phyloP scores from a whole-genome alignment of 2,888 invertebrate species.

The Parochlus steinenii region DNA sequence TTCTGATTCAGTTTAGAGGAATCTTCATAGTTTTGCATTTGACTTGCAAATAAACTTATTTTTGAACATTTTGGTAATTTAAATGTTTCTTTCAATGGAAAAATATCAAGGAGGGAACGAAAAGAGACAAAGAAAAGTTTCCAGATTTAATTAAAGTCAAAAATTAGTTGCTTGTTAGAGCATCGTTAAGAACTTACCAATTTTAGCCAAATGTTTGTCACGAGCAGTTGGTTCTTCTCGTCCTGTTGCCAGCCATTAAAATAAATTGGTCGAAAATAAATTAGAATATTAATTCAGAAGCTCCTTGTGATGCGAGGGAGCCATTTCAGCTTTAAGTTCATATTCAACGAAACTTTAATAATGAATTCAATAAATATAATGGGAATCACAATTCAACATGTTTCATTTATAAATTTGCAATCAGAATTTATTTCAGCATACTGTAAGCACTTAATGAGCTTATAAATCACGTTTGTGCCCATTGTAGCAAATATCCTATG shows the following conservation, averaged over 20 bases:
- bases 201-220: conserved; percentile 93
- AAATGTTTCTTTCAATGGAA: background rate
- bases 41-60: background rate
- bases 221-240: conserved; percentile 89
- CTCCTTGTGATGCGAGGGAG: conserved; percentile 12
- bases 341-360: background rate
- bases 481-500: too few relatives aligned
- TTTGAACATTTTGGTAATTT: background rate
- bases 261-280: too few relatives aligned
- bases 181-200: conserved; percentile 48
- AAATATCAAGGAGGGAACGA: background rate
- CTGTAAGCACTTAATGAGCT: too few relatives aligned
- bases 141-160: too few relatives aligned
- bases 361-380: background rate
- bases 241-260: too few relatives aligned
- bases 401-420: background rate
- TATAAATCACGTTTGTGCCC: too few relatives aligned
- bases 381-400: background rate
- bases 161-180: too few relatives aligned
- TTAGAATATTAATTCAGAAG: conserved; percentile 16
- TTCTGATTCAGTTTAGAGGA: too few relatives aligned
- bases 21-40: background rate
- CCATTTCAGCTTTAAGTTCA: conserved; percentile 15
- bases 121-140: conserved; percentile 1
- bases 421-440: too few relatives aligned